These are phyloP conservation scores for Monopterus albus DNA, from an alignment of 2,113 vertebrate species.

Conservation along the genomic window DNA sequence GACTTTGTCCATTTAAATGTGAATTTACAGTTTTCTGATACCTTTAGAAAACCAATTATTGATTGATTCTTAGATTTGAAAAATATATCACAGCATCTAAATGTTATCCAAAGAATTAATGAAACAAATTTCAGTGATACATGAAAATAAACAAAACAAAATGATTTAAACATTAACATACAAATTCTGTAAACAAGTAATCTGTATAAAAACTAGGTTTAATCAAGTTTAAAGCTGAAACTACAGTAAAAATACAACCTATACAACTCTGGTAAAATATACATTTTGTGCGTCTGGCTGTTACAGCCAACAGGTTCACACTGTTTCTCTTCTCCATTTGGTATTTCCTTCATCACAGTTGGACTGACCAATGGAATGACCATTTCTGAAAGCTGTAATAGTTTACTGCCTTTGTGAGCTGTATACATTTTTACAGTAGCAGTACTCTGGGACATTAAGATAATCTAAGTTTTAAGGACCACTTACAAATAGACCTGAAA, in stretches of 20 bases:
- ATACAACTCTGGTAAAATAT: neutral
- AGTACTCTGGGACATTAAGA: too few species aligned
- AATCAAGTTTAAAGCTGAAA: neutral
- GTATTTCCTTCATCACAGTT: neutral
- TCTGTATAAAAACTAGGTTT: slow-evolving; percentile 7
- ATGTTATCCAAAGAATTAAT: slow-evolving; percentile 1
- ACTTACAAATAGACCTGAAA: too few species aligned
- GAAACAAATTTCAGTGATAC: neutral
- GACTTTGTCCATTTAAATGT: too few species aligned
- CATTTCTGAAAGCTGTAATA: too few species aligned
- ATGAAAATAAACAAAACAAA: neutral
- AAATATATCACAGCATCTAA: slow-evolving; percentile 18
- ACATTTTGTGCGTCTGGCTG: neutral
- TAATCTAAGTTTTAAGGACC: too few species aligned
- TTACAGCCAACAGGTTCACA: neutral
- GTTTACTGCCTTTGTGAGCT: neutral
- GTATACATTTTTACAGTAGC: too few species aligned
- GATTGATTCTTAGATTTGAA: slow-evolving; percentile 1
- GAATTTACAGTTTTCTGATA: too few species aligned
- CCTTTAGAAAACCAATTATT: neutral
- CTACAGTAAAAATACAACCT: neutral
- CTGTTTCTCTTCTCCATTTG: neutral
- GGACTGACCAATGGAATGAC: too few species aligned
- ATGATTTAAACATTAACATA: neutral
- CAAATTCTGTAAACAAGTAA: neutral